Base-by-base conservation (phyloP, 2,113 vertebrate species). In the Eclectus roratus region DNA sequence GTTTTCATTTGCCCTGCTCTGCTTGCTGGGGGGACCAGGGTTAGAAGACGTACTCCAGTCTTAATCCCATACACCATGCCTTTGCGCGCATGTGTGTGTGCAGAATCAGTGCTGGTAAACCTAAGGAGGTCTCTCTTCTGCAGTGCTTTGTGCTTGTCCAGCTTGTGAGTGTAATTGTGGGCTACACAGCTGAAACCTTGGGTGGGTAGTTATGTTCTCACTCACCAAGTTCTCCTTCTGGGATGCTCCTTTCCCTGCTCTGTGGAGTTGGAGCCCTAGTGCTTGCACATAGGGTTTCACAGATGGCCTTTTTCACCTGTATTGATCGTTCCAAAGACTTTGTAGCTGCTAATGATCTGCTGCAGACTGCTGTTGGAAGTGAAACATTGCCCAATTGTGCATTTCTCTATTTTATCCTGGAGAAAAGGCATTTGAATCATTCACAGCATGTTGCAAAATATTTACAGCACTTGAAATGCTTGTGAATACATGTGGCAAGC, bases 341-440 rank as follows among this genome's bases (percentile, higher is more conserved):
- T 69, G 88, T 68, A 85, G 69, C 13, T 80, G 80, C 41, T 85
- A 79, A 1, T 69, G 64, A 82, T 76, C 84, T 89, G 77, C 46
- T 72, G n/a, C 29, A 69, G 44, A 56, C 24, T 90, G 65, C 60
- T 92, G 39, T 3, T 20, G 73, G 73, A 91, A 91, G 39, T 35
- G 65, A 91, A 91, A 53, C 12, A 2, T 86, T 76, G 80, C 52
- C 47, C 4, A 4, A n/a, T 76, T 73, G 61, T 79, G 1, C 88
- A n/a, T 95, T 89, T 93, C 52, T 86, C 76, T 91, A 65, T 82
- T 95, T 93, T 87, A 74, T 44, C 50, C 56, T 49, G 70, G 52
- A 93, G 93, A 94, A 61, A 65, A 86, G 64, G 60, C 29, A 35
- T 84, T 88, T 88, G 80, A 92, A 83, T 97, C 90, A 65, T 55